Conservation (phyloP, 2,888 invertebrate genomes). For the Hypomecis punctinalis region DNA sequence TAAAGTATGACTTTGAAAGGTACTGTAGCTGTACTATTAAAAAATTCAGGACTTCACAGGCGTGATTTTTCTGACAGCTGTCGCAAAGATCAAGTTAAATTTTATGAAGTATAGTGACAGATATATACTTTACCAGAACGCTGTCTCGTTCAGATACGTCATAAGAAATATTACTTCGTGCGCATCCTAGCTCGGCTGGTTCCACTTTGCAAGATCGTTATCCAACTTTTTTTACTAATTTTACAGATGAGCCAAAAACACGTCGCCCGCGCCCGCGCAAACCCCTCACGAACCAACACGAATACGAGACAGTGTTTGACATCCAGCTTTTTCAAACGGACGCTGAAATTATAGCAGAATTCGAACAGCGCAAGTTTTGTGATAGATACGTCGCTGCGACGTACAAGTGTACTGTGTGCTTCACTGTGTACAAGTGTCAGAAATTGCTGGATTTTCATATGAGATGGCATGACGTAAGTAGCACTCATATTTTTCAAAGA, state of each 20-base stretch:
- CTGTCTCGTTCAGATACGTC: too few species aligned
- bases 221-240: background rate
- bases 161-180: too few species aligned
- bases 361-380: slow-evolving; percentile 16
- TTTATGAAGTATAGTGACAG: too few species aligned
- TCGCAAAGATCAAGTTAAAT: too few species aligned
- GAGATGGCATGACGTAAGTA: slow-evolving; percentile 41
- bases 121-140: too few species aligned
- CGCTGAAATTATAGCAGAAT: slow-evolving; percentile 23
- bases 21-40: too few species aligned
- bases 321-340: slow-evolving; percentile 23
- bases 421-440: slow-evolving; percentile 40
- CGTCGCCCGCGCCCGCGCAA: slow-evolving; percentile 24
- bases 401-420: slow-evolving; percentile 33
- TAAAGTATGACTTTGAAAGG: too few species aligned
- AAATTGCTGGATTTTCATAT: slow-evolving; percentile 39
- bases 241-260: slow-evolving; percentile 31
- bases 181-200: too few species aligned
- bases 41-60: too few species aligned
- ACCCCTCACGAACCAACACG: slow-evolving; percentile 32
- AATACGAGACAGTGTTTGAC: slow-evolving; percentile 41
- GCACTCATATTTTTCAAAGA: background rate
- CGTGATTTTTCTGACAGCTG: too few species aligned
- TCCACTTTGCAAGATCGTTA: too few species aligned
- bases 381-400: slow-evolving; percentile 33